phyloP scores from a whole-genome alignment of 2,888 invertebrate species.

The Timema podura region DNA sequence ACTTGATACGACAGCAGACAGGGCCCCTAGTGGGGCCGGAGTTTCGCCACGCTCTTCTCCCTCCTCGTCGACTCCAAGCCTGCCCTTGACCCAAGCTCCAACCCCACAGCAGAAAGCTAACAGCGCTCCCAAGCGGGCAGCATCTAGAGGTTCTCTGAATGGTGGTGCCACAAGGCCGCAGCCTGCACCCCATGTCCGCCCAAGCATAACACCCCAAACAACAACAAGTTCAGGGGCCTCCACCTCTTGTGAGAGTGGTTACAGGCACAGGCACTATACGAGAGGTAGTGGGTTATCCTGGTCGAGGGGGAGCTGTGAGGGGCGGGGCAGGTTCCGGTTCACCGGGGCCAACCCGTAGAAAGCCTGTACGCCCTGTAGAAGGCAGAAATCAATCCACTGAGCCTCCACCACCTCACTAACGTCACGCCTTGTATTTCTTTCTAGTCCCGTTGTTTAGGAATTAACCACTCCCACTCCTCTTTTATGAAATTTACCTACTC shows the following conservation, averaged over 20 bases:
- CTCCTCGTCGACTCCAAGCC: not conserved
- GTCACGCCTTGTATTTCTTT: slow-evolving; percentile 37
- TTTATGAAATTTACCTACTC: slow-evolving; percentile 25
- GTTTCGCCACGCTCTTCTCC: not conserved
- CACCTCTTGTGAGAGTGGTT: slow-evolving; percentile 26
- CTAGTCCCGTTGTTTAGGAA: slow-evolving; percentile 31
- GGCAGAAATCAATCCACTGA: slow-evolving; percentile 49
- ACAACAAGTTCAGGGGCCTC: slow-evolving; percentile 18
- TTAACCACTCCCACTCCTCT: slow-evolving; percentile 25
- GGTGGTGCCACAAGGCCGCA: not conserved
- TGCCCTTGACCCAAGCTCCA: slow-evolving; percentile 8
- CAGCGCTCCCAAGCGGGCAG: slow-evolving; percentile 19
- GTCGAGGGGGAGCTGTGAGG: slow-evolving; percentile 37
- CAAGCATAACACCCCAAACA: slow-evolving; percentile 16
- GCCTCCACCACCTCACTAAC: slow-evolving; percentile 49
- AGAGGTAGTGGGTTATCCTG: slow-evolving; percentile 31
- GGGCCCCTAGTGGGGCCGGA: slow-evolving; percentile 4
- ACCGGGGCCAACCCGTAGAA: slow-evolving; percentile 45
- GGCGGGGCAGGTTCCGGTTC: slow-evolving; percentile 44
- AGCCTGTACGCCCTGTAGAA: slow-evolving; percentile 47
- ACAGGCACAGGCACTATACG: slow-evolving; percentile 36
- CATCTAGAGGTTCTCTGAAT: slow-evolving; percentile 17
- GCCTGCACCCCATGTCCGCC: slow-evolving; percentile 5
- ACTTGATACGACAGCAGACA: slow-evolving; percentile 18
- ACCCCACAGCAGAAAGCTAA: slow-evolving; percentile 30